Conservation (phyloP, 2,113 vertebrate genomes). For the Ailurus styani region DNA sequence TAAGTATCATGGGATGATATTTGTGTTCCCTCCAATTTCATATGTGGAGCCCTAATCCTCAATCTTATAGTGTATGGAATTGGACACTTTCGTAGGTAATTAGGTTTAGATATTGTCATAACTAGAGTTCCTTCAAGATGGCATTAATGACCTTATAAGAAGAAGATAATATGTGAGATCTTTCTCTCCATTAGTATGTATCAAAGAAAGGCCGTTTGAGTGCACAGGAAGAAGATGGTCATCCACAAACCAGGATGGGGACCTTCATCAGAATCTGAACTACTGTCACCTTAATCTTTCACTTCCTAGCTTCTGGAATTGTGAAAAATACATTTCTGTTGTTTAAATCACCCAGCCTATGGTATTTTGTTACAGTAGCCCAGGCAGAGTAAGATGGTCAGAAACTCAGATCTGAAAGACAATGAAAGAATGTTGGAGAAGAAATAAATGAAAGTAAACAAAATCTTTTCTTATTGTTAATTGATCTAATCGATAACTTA, state of each 20-base stretch:
- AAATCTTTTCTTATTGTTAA: not conserved
- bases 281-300: not conserved
- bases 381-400: not conserved
- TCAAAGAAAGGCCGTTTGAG: not conserved
- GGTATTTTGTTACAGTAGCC: not conserved
- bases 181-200: not conserved
- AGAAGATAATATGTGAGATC: not conserved
- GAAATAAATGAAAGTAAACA: not conserved
- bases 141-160: not conserved
- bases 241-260: not conserved
- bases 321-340: not conserved
- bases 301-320: not conserved
- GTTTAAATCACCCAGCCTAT: not conserved
- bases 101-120: not conserved
- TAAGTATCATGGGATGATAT: not conserved
- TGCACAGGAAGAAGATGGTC: not conserved
- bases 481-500: too few species aligned
- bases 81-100: not conserved
- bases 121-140: not conserved
- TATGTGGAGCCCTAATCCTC: not conserved
- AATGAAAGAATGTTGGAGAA: not conserved
- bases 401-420: not conserved
- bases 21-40: not conserved
- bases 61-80: not conserved
- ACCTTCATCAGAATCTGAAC: not conserved